A percentile compares a stretch with the other conserved stretches of the same genome.
These are phyloP conservation scores for Pseudolaguvia tuberculata DNA, from an alignment of 2,113 vertebrate species.

Conservation along the genomic window DNA sequence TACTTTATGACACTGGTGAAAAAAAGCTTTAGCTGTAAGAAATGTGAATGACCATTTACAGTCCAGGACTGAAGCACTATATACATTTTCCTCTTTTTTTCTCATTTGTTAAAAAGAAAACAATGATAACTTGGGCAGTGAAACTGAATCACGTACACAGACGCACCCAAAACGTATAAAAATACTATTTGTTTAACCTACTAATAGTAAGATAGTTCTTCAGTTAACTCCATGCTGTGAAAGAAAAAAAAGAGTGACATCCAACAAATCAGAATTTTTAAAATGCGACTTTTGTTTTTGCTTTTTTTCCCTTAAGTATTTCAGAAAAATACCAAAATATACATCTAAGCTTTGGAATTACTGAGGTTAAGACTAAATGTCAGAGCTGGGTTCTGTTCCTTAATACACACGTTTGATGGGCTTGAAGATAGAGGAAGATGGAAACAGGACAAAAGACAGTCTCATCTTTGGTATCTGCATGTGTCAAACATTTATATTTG, in stretches of 20 bases:
- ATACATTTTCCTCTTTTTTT: conserved; percentile 77
- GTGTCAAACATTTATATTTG: conserved; percentile 99
- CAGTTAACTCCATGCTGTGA: conserved; percentile 97
- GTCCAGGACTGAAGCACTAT: conserved; percentile 77
- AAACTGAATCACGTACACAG: conserved; percentile 88
- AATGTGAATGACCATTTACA: conserved; percentile 71
- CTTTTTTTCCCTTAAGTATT: conserved; percentile 65
- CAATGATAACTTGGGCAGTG: conserved; percentile 86
- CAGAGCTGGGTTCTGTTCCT: conserved; percentile 97
- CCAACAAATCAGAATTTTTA: conserved; percentile 85
- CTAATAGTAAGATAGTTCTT: conserved; percentile 98
- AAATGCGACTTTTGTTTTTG: conserved; percentile 72
- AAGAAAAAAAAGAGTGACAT: conserved; percentile 91
- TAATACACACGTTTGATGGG: conserved; percentile 95
- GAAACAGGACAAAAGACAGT: conserved; percentile 73
- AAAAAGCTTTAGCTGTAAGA: conserved; percentile 65
- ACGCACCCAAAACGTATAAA: conserved; percentile 99
- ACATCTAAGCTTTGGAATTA: conserved; percentile 99
- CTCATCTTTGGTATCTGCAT: conserved; percentile 99
- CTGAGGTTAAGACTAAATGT: conserved; percentile 99
- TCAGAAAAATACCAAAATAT: conserved; percentile 99
- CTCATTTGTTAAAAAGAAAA: conserved; percentile 52
- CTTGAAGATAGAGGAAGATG: conserved; percentile 62
- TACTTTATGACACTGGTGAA: conserved; percentile 53
- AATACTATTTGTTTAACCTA: conserved; percentile 99